Percentiles rank a stretch among this genome's conserved stretches.
Conservation (phyloP, 53 echinoderm and acorn worm species). For the Crossaster papposus region DNA sequence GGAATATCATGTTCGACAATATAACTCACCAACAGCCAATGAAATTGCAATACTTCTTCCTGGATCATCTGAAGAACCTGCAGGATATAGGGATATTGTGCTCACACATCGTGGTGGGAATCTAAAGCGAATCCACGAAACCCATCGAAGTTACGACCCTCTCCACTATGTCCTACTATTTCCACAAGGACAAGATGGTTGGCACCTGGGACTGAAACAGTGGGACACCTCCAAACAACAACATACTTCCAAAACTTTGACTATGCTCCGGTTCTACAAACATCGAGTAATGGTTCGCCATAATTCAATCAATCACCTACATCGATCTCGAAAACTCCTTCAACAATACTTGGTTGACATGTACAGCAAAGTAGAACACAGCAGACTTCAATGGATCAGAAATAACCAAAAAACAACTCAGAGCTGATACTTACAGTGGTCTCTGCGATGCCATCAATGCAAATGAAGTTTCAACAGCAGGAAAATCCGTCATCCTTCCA, state of each 20-base stretch:
- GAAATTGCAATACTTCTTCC: too few species aligned
- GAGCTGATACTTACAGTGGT: constrained; percentile 63
- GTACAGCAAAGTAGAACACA: constrained; percentile 9
- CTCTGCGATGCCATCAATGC: constrained; percentile 55
- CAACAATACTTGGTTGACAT: too few species aligned
- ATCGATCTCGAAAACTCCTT: too few species aligned
- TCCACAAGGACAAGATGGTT: constrained; percentile 61
- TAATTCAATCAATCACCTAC: too few species aligned
- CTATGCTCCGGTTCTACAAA: neutral
- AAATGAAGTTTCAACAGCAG: constrained; percentile 44
- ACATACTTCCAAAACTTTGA: neutral
- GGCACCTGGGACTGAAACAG: constrained; percentile 28
- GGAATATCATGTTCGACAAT: too few species aligned
- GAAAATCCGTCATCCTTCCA: constrained; percentile 51
- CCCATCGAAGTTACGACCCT: constrained; percentile 59
- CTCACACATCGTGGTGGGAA: constrained; percentile 25
- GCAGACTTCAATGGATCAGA: neutral
- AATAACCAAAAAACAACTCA: constrained; percentile 44
- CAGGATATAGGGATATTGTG: constrained; percentile 32
- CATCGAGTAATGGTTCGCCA: too few species aligned
- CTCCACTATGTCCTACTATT: constrained; percentile 64
- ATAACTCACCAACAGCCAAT: too few species aligned
- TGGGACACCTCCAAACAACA: constrained; percentile 17
- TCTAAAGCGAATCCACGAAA: constrained; percentile 49
- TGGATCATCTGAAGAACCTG: too few species aligned